Evolutionary conservation across 2,113 vertebrate genomes (phyloP).

Genomic region (Vicugna pacos): DNA sequence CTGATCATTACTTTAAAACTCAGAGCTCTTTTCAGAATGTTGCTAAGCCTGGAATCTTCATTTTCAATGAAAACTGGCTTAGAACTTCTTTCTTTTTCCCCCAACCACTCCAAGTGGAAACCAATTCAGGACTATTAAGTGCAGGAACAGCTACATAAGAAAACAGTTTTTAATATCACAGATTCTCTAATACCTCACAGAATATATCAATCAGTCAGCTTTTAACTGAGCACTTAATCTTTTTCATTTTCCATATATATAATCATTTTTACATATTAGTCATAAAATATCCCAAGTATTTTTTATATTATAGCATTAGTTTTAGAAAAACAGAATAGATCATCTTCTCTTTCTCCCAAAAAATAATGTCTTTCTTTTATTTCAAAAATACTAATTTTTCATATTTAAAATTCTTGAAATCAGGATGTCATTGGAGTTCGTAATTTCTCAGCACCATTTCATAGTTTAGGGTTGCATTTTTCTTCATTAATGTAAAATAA

Average conservation of each 20-base stretch:
- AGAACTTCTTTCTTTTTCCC: neutral
- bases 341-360: slow-evolving; percentile 4
- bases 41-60: slow-evolving; percentile 55
- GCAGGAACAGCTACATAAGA: slow-evolving; percentile 1
- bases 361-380: neutral
- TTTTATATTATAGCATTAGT: neutral
- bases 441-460: neutral
- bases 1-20: slow-evolving; percentile 50
- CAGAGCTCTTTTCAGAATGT: slow-evolving; percentile 47
- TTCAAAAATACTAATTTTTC: neutral
- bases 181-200: neutral
- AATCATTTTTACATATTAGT: slow-evolving; percentile 10
- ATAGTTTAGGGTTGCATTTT: neutral
- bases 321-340: neutral
- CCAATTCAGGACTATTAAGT: slow-evolving; percentile 53
- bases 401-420: slow-evolving; percentile 24
- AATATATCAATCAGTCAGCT: neutral
- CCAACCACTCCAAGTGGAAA: slow-evolving; percentile 48
- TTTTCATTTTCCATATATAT: neutral
- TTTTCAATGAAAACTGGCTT: slow-evolving; percentile 68
- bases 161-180: slow-evolving; percentile 10
- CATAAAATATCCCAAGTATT: neutral
- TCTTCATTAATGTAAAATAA: slow-evolving; percentile 1
- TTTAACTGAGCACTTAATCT: neutral
- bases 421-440: neutral